A percentile compares a stretch with the other conserved stretches of the same genome.
Evolutionary conservation across 1,140 invertebrate genomes (phyloP).

Genomic region (Holcopasites calliopsidis): DNA sequence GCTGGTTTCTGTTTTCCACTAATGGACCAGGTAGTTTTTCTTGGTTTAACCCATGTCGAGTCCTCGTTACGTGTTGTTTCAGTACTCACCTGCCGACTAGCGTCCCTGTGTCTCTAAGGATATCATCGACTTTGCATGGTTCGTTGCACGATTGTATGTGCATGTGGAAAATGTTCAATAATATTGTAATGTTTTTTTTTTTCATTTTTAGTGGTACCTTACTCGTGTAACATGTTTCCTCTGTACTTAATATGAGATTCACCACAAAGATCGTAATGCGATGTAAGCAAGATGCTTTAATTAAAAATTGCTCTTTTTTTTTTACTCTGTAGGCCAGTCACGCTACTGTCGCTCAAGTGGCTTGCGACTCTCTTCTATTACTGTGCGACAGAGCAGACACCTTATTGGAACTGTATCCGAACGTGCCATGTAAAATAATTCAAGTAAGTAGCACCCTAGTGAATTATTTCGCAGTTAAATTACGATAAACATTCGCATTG

Average conservation of each 20-base stretch:
- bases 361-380: constrained; percentile 90
- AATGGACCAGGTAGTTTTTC: constrained; percentile 66
- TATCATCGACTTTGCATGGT: constrained; percentile 47
- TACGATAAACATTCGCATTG: constrained; percentile 14
- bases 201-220: constrained; percentile 11
- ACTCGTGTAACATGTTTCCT: constrained; percentile 23
- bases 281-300: background rate
- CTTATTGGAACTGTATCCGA: constrained; percentile 88
- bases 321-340: constrained; percentile 87
- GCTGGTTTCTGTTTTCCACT: constrained; percentile 72
- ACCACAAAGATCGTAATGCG: background rate
- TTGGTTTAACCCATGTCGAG: constrained; percentile 41
- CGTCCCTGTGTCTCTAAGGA: constrained; percentile 40
- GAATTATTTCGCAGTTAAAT: constrained; percentile 3
- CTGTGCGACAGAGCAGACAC: constrained; percentile 89
- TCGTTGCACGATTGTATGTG: constrained; percentile 25
- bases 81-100: constrained; percentile 43
- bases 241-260: no score
- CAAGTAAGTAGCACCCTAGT: constrained; percentile 80
- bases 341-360: constrained; percentile 91
- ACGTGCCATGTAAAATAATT: constrained; percentile 87
- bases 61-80: constrained; percentile 52
- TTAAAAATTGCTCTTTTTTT: background rate
- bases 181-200: constrained; percentile 26
- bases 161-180: constrained; percentile 31